phyloP scores from a whole-genome alignment of 2,113 vertebrate genomes.

The Eudorcas thomsonii region DNA sequence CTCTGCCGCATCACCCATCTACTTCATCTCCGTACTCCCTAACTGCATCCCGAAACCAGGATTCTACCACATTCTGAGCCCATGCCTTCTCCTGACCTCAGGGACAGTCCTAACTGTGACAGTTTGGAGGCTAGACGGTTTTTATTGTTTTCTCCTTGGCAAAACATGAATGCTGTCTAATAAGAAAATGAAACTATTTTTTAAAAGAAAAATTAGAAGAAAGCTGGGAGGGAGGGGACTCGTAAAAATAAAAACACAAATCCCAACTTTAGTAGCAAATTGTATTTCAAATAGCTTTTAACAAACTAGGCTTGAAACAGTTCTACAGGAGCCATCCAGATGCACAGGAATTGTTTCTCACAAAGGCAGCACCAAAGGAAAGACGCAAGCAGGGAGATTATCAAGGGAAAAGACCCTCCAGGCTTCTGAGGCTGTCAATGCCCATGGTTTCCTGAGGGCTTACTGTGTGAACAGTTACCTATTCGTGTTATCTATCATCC shows the following conservation, averaged over 20 bases:
- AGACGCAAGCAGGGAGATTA: not conserved
- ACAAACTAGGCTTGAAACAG: not conserved
- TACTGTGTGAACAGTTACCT: too few relatives aligned
- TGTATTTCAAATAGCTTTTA: not conserved
- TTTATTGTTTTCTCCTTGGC: slow-evolving; percentile 43
- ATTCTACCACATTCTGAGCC: not conserved
- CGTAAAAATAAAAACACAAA: slow-evolving; percentile 10
- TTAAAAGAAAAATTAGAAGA: not conserved
- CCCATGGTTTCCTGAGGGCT: not conserved
- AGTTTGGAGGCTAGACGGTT: not conserved
- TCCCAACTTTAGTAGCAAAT: not conserved
- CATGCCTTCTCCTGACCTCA: not conserved
- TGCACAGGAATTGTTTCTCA: not conserved
- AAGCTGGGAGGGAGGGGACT: not conserved
- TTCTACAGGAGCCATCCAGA: not conserved
- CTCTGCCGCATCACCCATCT: not conserved
- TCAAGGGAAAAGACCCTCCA: not conserved
- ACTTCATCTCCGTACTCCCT: not conserved
- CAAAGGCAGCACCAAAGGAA: not conserved
- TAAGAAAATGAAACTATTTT: slow-evolving; percentile 38
- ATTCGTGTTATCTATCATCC: accelerated
- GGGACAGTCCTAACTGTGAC: not conserved
- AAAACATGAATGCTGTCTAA: slow-evolving; percentile 55
- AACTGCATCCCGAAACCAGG: not conserved
- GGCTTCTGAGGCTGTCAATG: not conserved